phyloP scores from a whole-genome alignment of 1,140 invertebrate species.

The Drepana arcuata region DNA sequence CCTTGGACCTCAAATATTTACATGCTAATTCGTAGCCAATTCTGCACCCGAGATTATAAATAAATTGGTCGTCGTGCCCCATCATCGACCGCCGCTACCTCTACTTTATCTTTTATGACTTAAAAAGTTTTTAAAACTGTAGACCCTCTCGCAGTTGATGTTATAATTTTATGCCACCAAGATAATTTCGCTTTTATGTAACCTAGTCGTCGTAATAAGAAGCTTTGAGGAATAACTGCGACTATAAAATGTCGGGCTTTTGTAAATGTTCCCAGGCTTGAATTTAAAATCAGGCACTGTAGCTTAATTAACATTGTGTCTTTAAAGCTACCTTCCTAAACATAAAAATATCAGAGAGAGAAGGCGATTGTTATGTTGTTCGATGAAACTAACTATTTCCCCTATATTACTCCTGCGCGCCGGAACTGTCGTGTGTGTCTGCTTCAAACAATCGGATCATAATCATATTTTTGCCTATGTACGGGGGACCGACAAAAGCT shows the following conservation, averaged over 20 bases:
- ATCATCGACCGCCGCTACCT: conserved; percentile 38
- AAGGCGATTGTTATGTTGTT: too few species aligned
- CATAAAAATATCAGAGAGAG: too few species aligned
- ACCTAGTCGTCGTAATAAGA: conserved; percentile 13
- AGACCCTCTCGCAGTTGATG: conserved; percentile 23
- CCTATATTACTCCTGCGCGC: too few species aligned
- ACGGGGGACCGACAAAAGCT: too few species aligned
- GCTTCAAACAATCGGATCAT: too few species aligned
- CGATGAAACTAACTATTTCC: too few species aligned
- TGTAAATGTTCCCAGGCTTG: too few species aligned
- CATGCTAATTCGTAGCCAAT: conserved; percentile 68
- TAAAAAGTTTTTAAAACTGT: conserved; percentile 50
- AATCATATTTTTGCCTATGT: too few species aligned
- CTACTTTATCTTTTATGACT: conserved; percentile 61
- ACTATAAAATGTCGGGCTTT: conserved; percentile 11
- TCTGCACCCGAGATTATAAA: conserved; percentile 66
- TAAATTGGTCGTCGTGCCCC: conserved; percentile 53
- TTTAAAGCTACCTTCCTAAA: too few species aligned
- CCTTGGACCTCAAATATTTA: conserved; percentile 70
- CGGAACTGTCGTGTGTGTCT: too few species aligned
- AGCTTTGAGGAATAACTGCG: conserved; percentile 13
- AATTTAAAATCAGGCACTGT: conserved; percentile 26
- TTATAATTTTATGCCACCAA: conserved; percentile 43
- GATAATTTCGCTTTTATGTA: conserved; percentile 36
- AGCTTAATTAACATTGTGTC: conserved; percentile 23